Conservation (phyloP, 2,797 vertebrate species). For the Gallirallus australis region DNA sequence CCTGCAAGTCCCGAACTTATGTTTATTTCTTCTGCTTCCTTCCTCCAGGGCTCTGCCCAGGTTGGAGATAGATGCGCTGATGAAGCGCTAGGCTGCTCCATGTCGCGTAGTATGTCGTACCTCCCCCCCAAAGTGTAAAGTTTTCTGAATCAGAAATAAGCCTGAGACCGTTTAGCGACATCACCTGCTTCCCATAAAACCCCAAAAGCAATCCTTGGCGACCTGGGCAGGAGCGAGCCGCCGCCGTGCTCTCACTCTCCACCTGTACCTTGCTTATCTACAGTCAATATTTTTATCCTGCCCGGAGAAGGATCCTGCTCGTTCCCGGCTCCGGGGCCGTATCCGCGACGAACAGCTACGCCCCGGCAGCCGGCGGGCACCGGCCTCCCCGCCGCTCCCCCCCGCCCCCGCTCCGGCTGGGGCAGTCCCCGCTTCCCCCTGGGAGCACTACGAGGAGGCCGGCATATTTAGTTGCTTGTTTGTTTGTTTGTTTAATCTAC, state of each 20-base stretch:
- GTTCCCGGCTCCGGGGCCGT: constrained; percentile 68
- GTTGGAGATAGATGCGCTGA: background rate
- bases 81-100: background rate
- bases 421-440: background rate
- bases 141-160: constrained; percentile 8
- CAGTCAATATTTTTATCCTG: constrained; percentile 79
- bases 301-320: constrained; percentile 55
- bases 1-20: background rate
- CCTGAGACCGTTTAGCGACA: constrained; percentile 39
- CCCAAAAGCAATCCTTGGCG: background rate
- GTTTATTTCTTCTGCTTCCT: background rate
- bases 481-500: background rate
- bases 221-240: background rate
- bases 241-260: constrained; percentile 40
- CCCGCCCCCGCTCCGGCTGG: no score
- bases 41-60: background rate
- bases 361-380: background rate
- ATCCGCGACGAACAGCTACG: background rate
- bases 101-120: no score
- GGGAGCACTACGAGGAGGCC: background rate
- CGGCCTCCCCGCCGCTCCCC: background rate
- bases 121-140: background rate
- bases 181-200: constrained; percentile 66
- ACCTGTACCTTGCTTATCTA: constrained; percentile 76
- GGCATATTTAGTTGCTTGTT: background rate